phyloP scores from a whole-genome alignment of 2,113 vertebrate species.

The Poeciliopsis prolifica region DNA sequence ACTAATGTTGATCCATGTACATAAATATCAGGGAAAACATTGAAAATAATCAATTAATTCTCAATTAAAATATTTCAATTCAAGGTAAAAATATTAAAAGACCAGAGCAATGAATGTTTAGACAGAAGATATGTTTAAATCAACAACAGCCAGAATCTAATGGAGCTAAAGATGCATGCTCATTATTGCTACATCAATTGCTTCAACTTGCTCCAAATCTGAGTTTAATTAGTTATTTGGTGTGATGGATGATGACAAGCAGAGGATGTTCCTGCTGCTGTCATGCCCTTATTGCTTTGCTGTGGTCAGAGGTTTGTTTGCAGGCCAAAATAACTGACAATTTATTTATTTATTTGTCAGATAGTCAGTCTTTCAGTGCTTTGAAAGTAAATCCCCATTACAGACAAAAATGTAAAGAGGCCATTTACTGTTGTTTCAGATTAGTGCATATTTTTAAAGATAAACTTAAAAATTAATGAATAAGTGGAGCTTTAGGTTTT shows the following conservation, averaged over 20 bases:
- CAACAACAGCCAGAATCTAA: neutral
- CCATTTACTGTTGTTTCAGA: no score
- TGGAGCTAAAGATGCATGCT: neutral
- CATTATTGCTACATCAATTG: neutral
- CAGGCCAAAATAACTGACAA: neutral
- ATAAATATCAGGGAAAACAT: neutral
- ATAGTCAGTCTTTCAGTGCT: no score
- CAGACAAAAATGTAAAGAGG: no score
- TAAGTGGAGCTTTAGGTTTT: no score
- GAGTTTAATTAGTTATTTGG: constrained; percentile 1
- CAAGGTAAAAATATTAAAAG: neutral
- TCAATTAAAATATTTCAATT: neutral
- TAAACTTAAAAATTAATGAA: no score
- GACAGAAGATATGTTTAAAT: neutral
- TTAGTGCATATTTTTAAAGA: no score
- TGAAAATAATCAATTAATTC: neutral
- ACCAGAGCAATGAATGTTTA: neutral
- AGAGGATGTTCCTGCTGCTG: neutral
- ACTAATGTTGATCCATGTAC: neutral
- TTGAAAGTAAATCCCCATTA: no score
- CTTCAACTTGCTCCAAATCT: neutral
- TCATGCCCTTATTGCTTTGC: constrained; percentile 2
- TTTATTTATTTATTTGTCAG: no score
- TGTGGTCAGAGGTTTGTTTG: neutral
- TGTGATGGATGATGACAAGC: neutral